Evolutionary conservation across 2,113 vertebrate genomes (phyloP), one percentile per base, ranked within the genome.

Genomic region (Brienomyrus longianalis): DNA sequence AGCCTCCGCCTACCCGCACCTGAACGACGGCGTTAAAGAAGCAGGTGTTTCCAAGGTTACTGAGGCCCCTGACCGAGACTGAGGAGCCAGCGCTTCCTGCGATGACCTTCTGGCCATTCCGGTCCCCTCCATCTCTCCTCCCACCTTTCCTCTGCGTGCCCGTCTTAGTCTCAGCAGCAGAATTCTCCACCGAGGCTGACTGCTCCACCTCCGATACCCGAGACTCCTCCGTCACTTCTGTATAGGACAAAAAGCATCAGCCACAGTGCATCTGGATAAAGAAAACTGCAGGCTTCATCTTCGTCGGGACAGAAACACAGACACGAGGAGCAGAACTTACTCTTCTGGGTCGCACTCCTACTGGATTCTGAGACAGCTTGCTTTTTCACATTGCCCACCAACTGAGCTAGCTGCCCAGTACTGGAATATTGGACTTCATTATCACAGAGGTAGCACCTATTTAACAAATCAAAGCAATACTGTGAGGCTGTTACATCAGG

Each of bases 11-110:
- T 8, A 31, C 23, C 13, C 27, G 11, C 93, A 99, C 98, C 97
- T 99, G 98, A 95, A 99, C 95, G 89, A 99, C 98, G 1, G 98
- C 97, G 88, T 99, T 99, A 91, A 99, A 99, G 95, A 99, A 99
- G 90, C 98, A 99, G 0, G 98, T 99, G 92, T 99, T 99, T 80
- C 98, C 98, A 94, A 99, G 93, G 92, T 99, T 99, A 94, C 98
- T 98, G 88, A 99, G 96, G 52, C 98, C 98, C 92, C 96, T 97
- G 51, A 99, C 97, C 11, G 94, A 92, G 84, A 98, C 90, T 13
- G 94, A 93, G 0, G 47, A 90, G 86, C 66, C 88, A 21, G 86
- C 86, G 90, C 91, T 5, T 11, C 1, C 90, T 17, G 84, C 31
- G 13, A 1, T 90, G 17, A 83, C 35, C 45, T 94, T 95, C 88